Evolutionary conservation across 2,113 vertebrate genomes (phyloP).

Genomic region (Syrmaticus mikado): DNA sequence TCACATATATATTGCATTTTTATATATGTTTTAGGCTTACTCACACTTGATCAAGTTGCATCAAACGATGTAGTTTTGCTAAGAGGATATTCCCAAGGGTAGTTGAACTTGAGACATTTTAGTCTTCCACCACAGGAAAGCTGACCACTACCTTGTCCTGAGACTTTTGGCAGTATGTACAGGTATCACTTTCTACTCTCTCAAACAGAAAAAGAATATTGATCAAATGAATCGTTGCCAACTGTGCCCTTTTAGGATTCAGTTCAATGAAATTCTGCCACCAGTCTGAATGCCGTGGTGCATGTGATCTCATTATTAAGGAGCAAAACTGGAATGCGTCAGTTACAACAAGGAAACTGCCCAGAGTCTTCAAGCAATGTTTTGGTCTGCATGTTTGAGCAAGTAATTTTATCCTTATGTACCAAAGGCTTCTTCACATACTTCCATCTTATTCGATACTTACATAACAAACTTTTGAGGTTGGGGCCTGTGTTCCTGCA

Average conservation of each 20-base stretch:
- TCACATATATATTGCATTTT: background rate
- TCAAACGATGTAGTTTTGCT: background rate
- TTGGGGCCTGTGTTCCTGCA: no score
- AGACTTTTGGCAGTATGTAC: rapidly evolving
- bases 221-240: background rate
- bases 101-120: background rate
- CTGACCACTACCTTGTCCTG: rapidly evolving
- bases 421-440: background rate
- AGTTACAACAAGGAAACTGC: background rate
- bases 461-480: background rate
- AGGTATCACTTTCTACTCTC: background rate
- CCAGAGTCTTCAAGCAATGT: background rate
- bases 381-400: background rate
- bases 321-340: rapidly evolving
- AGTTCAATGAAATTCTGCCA: background rate
- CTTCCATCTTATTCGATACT: background rate
- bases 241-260: background rate
- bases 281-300: background rate
- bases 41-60: background rate
- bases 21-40: background rate
- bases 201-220: background rate
- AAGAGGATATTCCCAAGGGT: background rate
- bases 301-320: background rate
- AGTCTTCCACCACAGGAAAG: background rate
- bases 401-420: background rate